Conservation (phyloP, 2,797 vertebrate species). For the Atherinosoma microstoma region DNA sequence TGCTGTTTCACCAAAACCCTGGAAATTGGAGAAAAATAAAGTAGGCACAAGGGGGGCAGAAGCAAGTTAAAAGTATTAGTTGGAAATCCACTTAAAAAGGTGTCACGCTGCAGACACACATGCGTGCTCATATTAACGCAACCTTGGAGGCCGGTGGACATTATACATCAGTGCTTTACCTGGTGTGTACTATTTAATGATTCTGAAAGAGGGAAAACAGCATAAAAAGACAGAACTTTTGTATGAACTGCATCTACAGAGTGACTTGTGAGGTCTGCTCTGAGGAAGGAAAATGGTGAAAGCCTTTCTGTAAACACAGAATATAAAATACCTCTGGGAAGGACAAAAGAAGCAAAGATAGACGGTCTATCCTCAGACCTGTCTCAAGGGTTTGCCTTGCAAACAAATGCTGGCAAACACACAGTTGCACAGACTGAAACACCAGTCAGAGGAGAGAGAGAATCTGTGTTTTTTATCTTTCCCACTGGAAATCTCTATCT, state of each 20-base stretch:
- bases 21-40: conserved; percentile 53
- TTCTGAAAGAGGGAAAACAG: neutral
- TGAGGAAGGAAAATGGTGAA: neutral
- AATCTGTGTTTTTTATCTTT: conserved; percentile 36
- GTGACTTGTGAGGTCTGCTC: neutral
- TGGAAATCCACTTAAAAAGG: conserved; percentile 64
- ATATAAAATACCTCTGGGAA: neutral
- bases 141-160: conserved; percentile 33
- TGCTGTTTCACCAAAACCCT: conserved; percentile 23
- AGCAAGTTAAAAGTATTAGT: conserved; percentile 58
- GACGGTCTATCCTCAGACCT: conserved; percentile 10
- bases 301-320: neutral
- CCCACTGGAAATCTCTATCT: conserved; percentile 46
- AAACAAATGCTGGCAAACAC: conserved; percentile 37
- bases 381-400: conserved; percentile 38
- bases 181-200: conserved; percentile 30
- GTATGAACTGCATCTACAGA: neutral
- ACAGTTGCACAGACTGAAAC: conserved; percentile 21
- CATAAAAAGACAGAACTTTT: neutral
- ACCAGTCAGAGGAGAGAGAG: conserved; percentile 20
- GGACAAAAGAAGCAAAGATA: neutral
- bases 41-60: conserved; percentile 37
- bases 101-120: conserved; percentile 14
- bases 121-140: neutral
- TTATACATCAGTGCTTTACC: conserved; percentile 8